These are phyloP conservation scores for Zaprionus ghesquierei DNA, from an alignment of 1,140 invertebrate species.

Conservation along the genomic window DNA sequence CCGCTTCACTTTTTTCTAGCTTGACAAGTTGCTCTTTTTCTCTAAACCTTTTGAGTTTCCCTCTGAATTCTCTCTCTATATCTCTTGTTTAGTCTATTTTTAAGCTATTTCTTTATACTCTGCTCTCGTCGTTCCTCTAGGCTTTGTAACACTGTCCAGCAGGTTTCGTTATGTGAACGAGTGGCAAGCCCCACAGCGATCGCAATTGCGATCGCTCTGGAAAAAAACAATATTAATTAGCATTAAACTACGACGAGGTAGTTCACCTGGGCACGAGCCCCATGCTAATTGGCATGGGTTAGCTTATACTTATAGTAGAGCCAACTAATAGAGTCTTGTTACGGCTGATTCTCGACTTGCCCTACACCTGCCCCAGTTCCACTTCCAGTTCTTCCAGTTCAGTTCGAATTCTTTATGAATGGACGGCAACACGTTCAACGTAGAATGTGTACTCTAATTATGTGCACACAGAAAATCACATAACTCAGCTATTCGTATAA, in stretches of 20 bases:
- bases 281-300: conserved; percentile 49
- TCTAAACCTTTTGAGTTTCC: neutral
- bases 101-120: neutral
- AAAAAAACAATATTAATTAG: conserved; percentile 46
- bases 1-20: neutral
- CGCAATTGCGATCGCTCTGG: too few relatives aligned
- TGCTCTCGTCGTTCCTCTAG: neutral
- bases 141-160: neutral
- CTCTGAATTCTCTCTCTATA: neutral
- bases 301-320: conserved; percentile 20
- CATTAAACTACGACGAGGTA: conserved; percentile 69
- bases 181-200: neutral
- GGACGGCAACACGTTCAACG: neutral
- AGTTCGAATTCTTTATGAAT: conserved; percentile 23
- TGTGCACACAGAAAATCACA: conserved; percentile 20
- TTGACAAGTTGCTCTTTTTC: too few relatives aligned
- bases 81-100: neutral
- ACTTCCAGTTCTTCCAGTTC: neutral
- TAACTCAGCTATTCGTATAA: neutral
- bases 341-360: conserved; percentile 53
- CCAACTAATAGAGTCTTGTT: conserved; percentile 38
- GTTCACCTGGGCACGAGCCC: conserved; percentile 76
- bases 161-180: conserved; percentile 45
- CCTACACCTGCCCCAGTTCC: conserved; percentile 54
- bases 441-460: conserved; percentile 7